Evolutionary conservation across 2,888 invertebrate species (phyloP), one percentile per base, ranked within the genome.

Genomic region (Drosophila subsilvestris): DNA sequence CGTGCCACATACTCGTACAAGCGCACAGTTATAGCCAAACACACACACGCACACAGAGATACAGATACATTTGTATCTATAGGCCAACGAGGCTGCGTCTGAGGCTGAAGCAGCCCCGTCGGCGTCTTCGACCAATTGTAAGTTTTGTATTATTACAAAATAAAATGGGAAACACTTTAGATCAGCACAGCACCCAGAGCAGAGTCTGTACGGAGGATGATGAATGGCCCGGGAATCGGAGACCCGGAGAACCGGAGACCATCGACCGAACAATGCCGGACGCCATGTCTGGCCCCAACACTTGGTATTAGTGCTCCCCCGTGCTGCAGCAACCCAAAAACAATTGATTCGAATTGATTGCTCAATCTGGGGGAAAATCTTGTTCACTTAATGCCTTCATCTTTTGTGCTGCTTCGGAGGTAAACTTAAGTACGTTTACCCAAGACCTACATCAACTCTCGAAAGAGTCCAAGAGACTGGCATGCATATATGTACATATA

Each of bases 1-100:
- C 86, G 89, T 84, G 83, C 83, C 62, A 83, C 85, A 83, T 88
- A 88, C 55, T 77, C 73, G 73, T 37, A 65, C 67, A 20, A 45
- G 47, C 53, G 56, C 51, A 65, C 66, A 63, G 48, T 69, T 45
- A 63, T 48, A 56, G 29, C 43, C 56, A 61, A 18, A 43, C 12
- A 49, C 6, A 51, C 5, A 53, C 47, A 32, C 45, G 25, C 17
- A 57, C 29, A 50, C 27, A 48, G 29, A 42, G 9, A 53, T 27
- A 53, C 12, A 69, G 12, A 58, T 8, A 58, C 29, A 25, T 57
- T 27, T 48, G 47, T 50, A 54, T 51, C 48, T 54, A 44, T 61
- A 32, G 63, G 57, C 63, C 55, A 61, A 44, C 60, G 63, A 65
- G 57, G 74, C 63, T 70, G 78, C 65, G 69, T 63, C 66, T 74